A percentile compares a stretch with the other conserved stretches of the same genome.
These are phyloP conservation scores for Setophaga coronata DNA, from an alignment of 2,113 vertebrate genomes.

Conservation along the genomic window DNA sequence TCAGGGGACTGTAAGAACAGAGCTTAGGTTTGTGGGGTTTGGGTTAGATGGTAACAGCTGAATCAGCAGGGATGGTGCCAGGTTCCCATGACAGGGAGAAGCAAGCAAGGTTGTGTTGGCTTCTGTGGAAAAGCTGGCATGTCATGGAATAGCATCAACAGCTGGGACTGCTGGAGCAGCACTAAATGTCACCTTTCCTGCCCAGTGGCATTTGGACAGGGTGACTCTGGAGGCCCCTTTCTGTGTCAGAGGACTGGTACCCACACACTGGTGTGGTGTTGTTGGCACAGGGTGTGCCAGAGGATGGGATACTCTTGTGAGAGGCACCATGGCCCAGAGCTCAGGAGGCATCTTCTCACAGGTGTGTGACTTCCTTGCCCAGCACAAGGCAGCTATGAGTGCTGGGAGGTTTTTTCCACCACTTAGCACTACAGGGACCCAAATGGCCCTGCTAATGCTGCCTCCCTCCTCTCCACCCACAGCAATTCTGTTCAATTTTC, in stretches of 20 bases:
- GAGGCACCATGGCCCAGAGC: background rate
- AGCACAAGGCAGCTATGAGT: background rate
- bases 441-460: background rate
- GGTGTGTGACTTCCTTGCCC: background rate
- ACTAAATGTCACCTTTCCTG: background rate
- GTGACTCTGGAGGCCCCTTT: background rate
- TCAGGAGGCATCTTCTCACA: background rate
- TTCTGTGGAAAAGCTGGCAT: background rate
- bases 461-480: background rate
- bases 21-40: background rate
- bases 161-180: background rate
- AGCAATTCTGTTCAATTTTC: background rate
- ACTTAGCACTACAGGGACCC: background rate
- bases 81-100: background rate
- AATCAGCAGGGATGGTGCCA: background rate
- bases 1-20: background rate
- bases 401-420: background rate
- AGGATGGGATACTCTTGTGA: background rate
- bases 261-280: background rate
- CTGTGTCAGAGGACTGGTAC: background rate
- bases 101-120: background rate
- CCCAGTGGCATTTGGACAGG: background rate
- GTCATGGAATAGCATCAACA: background rate
- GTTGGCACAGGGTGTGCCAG: background rate
- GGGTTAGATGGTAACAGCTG: background rate